phyloP scores from a whole-genome alignment of 2,113 vertebrate genomes.

The Isichthys henryi region DNA sequence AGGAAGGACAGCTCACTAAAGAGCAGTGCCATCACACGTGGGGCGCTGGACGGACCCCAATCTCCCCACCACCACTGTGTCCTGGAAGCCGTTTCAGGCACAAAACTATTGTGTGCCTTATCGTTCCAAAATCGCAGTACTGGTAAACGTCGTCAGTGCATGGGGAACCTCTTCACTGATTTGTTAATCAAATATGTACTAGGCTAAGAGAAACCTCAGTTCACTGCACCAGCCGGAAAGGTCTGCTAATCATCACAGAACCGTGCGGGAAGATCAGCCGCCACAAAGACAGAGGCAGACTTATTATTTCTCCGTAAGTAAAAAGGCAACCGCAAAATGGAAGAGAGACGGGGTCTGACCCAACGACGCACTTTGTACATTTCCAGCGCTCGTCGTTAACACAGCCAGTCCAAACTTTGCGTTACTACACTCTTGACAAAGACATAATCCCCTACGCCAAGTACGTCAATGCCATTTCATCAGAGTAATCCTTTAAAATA shows the following conservation, averaged over 20 bases:
- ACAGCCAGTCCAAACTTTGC: neutral
- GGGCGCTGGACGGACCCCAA: neutral
- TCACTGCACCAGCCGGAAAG: neutral
- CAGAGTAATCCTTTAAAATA: slow-evolving; percentile 2
- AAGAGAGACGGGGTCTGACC: neutral
- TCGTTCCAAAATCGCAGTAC: neutral
- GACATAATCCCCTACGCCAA: neutral
- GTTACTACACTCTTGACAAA: neutral
- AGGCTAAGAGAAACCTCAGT: neutral
- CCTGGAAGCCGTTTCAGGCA: neutral
- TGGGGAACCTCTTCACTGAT: neutral
- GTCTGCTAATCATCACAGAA: neutral
- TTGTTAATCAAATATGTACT: neutral
- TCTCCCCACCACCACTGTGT: neutral
- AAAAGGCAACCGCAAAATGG: neutral
- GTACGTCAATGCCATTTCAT: neutral
- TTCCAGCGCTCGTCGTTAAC: neutral
- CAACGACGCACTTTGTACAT: too few relatives aligned
- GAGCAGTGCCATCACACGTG: neutral
- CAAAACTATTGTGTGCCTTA: neutral
- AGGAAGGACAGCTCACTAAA: neutral
- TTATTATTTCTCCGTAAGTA: neutral
- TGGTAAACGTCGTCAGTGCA: neutral
- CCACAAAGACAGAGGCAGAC: neutral
- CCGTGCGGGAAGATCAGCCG: neutral